Conservation (phyloP, 2,888 invertebrate genomes). For the Neocrepidodera transversa region DNA sequence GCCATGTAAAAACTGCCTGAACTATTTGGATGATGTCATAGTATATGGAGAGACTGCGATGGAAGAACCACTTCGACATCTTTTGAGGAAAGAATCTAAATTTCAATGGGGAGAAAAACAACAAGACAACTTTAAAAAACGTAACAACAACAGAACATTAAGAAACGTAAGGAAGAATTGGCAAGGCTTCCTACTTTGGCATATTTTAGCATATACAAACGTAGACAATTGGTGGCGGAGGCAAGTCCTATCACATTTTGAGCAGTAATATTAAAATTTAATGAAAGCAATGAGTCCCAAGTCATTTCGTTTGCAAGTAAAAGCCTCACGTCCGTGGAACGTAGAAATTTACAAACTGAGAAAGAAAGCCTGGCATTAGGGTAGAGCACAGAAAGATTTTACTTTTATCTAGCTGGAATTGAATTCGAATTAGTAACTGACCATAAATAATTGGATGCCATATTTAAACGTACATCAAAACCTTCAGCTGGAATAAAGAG, state of each 20-base stretch:
- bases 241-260: slow-evolving; percentile 48
- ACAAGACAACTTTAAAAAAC: slow-evolving; percentile 33
- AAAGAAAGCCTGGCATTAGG: slow-evolving; percentile 55
- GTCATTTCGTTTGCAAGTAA: slow-evolving; percentile 46
- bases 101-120: slow-evolving; percentile 33
- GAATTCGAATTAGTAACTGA: slow-evolving; percentile 54
- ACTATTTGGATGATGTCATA: no score
- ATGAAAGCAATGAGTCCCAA: slow-evolving; percentile 34
- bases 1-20: no score
- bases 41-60: no score
- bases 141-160: no score
- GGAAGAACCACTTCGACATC: slow-evolving; percentile 27
- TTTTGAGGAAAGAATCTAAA: slow-evolving; percentile 30
- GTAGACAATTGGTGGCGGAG: slow-evolving; percentile 44
- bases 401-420: slow-evolving; percentile 56
- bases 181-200: slow-evolving; percentile 35
- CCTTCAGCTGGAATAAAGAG: slow-evolving; percentile 34
- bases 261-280: slow-evolving; percentile 45
- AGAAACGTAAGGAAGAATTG: slow-evolving; percentile 30
- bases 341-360: slow-evolving; percentile 52
- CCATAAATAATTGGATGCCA: slow-evolving; percentile 53
- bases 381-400: slow-evolving; percentile 56
- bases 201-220: slow-evolving; percentile 38
- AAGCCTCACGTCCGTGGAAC: slow-evolving; percentile 41
- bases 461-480: slow-evolving; percentile 45